Base-by-base conservation (phyloP, 2,797 vertebrate species). In the Helarctos malayanus region DNA sequence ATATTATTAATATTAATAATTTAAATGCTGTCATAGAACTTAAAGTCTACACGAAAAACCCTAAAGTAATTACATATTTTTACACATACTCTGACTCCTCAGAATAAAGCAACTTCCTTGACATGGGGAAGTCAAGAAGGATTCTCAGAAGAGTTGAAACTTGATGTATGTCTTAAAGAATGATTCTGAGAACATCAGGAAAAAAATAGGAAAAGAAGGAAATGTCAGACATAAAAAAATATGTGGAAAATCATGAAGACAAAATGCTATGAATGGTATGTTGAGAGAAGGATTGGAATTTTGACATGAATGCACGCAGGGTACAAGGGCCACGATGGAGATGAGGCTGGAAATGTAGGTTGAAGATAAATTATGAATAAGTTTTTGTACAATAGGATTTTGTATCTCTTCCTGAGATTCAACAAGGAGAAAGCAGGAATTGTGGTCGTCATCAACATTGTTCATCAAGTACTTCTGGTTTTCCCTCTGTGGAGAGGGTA, bases 1-100 rank as follows among this genome's bases (percentile, higher is more conserved):
- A 57, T 69, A 69, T 38, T 41, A 94, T 27, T 80, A 65, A 47
- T 54, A 78, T 69, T 92, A 65, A 93, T 61, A 69, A 79, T 47
- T 84, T 78, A 76, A 21, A 54, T 76, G 8, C 35, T n/a, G 5
- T 45, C 61, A 57, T 41, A 45, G 32, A 45, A 59, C 29, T 27
- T 87, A 52, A 91, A 41, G 4, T 65, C 32, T 52, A 35, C 15
- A 19, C 35, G 25, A 73, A 63, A 78, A 57, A 47, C 59, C 6
- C 41, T 73, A 49, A 63, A 52, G 54, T 32, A 75, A 41, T 75
- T 80, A 52, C 35, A 16, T 56, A 49, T 38, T 79, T 52, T 76
- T 76, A 52, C 1, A 81, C 29, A 3, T 21, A 54, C 4, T 21
- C 6, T 45, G n/a, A 6, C 4, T 68, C 21, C 75, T 86, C 7